Percentiles rank a stretch among this genome's conserved stretches.
These are phyloP conservation scores for Sebastes variabilis DNA, from an alignment of 2,797 vertebrate genomes.

Conservation along the genomic window DNA sequence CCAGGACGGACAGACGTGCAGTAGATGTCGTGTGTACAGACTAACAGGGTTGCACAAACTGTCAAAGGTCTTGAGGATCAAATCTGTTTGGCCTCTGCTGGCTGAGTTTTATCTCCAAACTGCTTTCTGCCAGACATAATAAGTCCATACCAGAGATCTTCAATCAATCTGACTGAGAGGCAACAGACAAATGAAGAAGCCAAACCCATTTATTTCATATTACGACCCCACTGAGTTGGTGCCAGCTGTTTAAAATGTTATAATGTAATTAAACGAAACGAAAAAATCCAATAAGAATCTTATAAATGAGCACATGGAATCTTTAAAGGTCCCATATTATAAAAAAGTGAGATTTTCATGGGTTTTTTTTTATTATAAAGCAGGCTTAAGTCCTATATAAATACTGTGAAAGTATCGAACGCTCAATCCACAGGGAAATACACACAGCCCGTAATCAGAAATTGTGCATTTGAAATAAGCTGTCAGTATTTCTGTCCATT, in stretches of 20 bases:
- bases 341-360: no score
- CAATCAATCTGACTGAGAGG: background rate
- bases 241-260: no score
- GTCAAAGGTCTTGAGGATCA: background rate
- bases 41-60: background rate
- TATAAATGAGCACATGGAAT: background rate
- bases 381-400: no score
- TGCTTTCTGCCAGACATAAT: background rate
- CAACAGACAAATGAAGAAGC: background rate
- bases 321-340: background rate
- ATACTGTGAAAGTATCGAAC: no score
- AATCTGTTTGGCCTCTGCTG: background rate
- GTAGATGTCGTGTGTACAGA: no score
- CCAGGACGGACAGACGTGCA: no score
- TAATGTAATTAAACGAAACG: no score
- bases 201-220: background rate
- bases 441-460: no score
- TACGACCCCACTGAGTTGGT: no score
- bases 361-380: no score
- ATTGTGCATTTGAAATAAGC: accelerated
- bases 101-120: background rate
- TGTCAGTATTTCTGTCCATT: no score
- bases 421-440: no score
- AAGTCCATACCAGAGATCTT: background rate
- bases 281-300: background rate